Percentiles rank a stretch among this genome's conserved stretches.
These are phyloP conservation scores for Hippocampus kuda DNA, from an alignment of 2,797 vertebrate species.

Conservation along the genomic window DNA sequence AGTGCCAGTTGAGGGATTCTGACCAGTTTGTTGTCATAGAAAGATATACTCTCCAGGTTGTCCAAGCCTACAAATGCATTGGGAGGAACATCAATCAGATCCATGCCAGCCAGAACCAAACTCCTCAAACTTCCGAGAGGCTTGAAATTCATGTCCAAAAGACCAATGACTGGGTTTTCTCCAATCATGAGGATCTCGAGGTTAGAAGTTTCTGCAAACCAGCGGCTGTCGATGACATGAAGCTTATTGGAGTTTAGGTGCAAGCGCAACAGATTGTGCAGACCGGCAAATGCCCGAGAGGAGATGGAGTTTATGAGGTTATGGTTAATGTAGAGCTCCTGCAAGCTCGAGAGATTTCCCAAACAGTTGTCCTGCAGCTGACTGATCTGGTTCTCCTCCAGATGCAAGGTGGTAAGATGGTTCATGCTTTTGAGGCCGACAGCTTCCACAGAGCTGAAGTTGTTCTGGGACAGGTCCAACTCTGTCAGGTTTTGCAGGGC, in stretches of 20 bases:
- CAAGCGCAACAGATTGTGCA: constrained; percentile 82
- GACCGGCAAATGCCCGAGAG: constrained; percentile 81
- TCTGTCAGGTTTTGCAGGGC: constrained; percentile 89
- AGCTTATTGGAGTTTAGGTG: constrained; percentile 95
- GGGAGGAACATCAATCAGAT: constrained; percentile 86
- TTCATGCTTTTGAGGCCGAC: constrained; percentile 84
- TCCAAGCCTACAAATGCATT: constrained; percentile 92
- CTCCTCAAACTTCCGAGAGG: constrained; percentile 85
- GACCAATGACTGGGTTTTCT: constrained; percentile 93
- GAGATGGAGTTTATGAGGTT: constrained; percentile 91
- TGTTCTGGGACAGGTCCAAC: constrained; percentile 95
- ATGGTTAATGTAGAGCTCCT: constrained; percentile 98
- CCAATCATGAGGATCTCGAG: constrained; percentile 98
- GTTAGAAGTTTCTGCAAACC: constrained; percentile 95
- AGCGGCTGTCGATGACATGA: constrained; percentile 85
- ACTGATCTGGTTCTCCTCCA: constrained; percentile 93
- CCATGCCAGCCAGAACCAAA: constrained; percentile 94
- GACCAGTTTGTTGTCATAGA: constrained; percentile 91
- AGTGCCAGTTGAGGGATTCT: constrained; percentile 86
- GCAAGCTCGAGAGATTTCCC: constrained; percentile 84
- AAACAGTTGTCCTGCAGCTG: constrained; percentile 88
- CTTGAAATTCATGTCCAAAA: constrained; percentile 93
- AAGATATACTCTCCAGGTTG: constrained; percentile 91
- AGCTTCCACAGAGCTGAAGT: constrained; percentile 85
- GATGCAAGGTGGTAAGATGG: constrained; percentile 88